phyloP scores from a whole-genome alignment of 1,140 invertebrate species.

The Drosophila trapezifrons region DNA sequence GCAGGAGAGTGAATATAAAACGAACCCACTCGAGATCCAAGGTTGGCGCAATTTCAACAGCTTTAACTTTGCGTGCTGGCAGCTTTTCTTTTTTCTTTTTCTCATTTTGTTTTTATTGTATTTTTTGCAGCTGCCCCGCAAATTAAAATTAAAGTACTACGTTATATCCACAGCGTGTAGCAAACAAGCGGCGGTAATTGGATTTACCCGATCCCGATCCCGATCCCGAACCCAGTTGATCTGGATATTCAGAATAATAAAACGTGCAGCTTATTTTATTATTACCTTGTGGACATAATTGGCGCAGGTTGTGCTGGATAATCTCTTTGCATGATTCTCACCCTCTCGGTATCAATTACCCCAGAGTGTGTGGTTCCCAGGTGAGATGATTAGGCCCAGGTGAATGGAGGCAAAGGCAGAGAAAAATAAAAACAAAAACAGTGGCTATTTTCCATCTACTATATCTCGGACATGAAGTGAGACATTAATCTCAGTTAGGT shows the following conservation, averaged over 20 bases:
- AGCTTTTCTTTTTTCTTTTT: constrained; percentile 25
- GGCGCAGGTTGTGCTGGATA: constrained; percentile 51
- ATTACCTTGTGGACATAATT: constrained; percentile 72
- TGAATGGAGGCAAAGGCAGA: constrained; percentile 6
- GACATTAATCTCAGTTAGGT: constrained; percentile 82
- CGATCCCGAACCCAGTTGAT: constrained; percentile 33
- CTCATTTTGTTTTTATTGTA: constrained; percentile 14
- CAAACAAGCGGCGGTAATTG: constrained; percentile 41
- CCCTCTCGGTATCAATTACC: constrained; percentile 6
- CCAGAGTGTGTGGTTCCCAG: not conserved
- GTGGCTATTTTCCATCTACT: constrained; percentile 23
- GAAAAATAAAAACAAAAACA: constrained; percentile 1
- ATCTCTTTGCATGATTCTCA: constrained; percentile 62
- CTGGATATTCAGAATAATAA: constrained; percentile 54
- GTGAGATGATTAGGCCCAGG: constrained; percentile 28
- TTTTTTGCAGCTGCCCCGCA: constrained; percentile 58
- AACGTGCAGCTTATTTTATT: constrained; percentile 64
- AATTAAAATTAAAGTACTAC: constrained; percentile 46
- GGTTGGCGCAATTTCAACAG: constrained; percentile 77
- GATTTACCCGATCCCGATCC: constrained; percentile 34
- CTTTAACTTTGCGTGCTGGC: constrained; percentile 72
- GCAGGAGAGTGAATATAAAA: constrained; percentile 35
- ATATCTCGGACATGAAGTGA: constrained; percentile 67
- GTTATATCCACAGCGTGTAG: constrained; percentile 31
- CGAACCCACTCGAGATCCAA: constrained; percentile 48